Percentiles rank a stretch among this genome's conserved stretches.
Evolutionary conservation across 92 coral and sea anemone genomes (phyloP).

Genomic region (Porites lobata): DNA sequence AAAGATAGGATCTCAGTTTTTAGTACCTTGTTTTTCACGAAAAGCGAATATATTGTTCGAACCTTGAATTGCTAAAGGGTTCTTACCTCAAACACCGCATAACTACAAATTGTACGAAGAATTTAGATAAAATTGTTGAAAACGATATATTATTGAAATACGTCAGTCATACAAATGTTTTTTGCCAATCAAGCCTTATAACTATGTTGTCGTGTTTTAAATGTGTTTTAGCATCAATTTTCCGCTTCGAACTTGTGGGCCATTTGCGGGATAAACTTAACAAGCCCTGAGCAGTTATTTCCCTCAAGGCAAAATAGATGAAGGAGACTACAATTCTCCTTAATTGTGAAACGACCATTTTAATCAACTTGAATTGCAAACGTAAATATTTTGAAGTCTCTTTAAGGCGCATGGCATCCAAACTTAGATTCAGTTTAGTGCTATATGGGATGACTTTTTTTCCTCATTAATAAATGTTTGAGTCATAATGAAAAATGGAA

Average conservation of each 20-base stretch:
- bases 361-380: slow-evolving; percentile 11
- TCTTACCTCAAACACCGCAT: slow-evolving; percentile 4
- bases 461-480: neutral
- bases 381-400: neutral
- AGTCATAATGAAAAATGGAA: neutral
- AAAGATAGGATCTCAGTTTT: neutral
- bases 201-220: neutral
- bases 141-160: slow-evolving; percentile 17
- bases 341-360: slow-evolving; percentile 6
- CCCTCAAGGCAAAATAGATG: neutral
- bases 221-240: slow-evolving; percentile 3
- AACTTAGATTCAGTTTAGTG: no score
- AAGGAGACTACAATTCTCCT: neutral
- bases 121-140: neutral
- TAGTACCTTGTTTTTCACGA: slow-evolving; percentile 1
- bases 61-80: neutral
- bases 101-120: neutral
- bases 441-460: neutral
- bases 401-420: no score
- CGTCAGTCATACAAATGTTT: neutral
- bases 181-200: slow-evolving; percentile 1
- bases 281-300: neutral
- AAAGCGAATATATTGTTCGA: neutral
- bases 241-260: neutral
- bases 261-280: neutral